Conservation (phyloP, 2,113 vertebrate species). For the Hyaena hyaena region DNA sequence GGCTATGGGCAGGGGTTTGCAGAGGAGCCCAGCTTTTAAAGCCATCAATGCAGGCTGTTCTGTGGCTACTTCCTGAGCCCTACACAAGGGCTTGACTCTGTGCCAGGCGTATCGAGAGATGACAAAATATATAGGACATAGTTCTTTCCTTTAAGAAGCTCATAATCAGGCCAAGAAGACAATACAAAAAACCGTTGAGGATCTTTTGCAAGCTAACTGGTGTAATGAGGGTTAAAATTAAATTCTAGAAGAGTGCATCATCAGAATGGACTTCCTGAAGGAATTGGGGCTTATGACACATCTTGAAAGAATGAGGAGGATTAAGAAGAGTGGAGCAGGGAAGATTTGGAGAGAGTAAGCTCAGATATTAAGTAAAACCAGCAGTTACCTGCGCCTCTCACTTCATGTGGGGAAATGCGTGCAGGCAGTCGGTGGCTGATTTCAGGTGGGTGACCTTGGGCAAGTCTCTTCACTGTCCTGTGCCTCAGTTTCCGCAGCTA, state of each 20-base stretch:
- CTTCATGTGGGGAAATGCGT: rapidly evolving
- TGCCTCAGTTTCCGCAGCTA: neutral
- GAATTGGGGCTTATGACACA: neutral
- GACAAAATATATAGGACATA: neutral
- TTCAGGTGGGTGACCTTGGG: neutral
- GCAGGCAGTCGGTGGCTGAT: neutral
- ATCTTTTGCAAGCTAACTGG: neutral
- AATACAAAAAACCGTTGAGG: neutral
- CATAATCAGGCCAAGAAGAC: neutral
- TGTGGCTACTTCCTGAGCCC: neutral
- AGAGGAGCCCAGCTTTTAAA: neutral
- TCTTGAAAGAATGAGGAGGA: conserved; percentile 10
- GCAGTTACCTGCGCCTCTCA: neutral
- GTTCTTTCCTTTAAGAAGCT: conserved; percentile 30
- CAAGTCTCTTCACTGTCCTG: neutral
- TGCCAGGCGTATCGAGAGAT: neutral
- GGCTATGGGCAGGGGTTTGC: neutral
- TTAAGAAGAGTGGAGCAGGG: neutral
- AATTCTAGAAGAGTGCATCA: neutral
- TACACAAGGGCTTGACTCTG: neutral
- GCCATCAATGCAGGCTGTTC: neutral
- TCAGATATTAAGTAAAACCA: conserved; percentile 30
- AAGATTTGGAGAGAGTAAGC: neutral
- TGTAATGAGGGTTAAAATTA: neutral
- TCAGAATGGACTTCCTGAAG: neutral